Evolutionary conservation across 37 sponge, comb jelly and placozoan genomes (phyloP).

Genomic region (Bolinopsis microptera): DNA sequence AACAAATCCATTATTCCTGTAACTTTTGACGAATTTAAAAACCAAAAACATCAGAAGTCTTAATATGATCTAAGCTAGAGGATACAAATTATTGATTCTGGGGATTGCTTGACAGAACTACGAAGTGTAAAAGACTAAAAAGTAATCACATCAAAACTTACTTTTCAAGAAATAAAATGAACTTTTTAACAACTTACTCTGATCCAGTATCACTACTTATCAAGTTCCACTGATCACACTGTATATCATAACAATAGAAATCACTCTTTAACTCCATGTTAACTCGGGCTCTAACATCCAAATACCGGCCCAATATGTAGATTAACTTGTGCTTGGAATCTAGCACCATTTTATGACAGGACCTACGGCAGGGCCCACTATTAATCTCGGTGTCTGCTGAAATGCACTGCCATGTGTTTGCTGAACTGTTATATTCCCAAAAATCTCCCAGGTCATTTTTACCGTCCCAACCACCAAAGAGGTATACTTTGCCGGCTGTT

Average conservation of each 20-base stretch:
- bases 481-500: constrained; percentile 66
- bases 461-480: constrained; percentile 93
- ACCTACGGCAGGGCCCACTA: constrained; percentile 62
- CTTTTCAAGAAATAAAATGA: too few species aligned
- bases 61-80: too few species aligned
- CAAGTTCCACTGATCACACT: constrained; percentile 60
- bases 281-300: constrained; percentile 57
- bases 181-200: constrained; percentile 63
- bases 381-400: constrained; percentile 69
- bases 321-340: constrained; percentile 68
- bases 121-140: too few species aligned
- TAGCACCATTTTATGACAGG: constrained; percentile 83
- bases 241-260: constrained; percentile 69
- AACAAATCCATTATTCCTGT: too few species aligned
- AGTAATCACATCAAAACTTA: too few species aligned
- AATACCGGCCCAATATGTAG: constrained; percentile 77
- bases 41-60: too few species aligned
- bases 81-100: too few species aligned
- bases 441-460: constrained; percentile 79
- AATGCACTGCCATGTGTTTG: constrained; percentile 71
- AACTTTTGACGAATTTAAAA: too few species aligned
- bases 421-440: constrained; percentile 73
- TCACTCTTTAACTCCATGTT: constrained; percentile 64
- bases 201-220: constrained; percentile 66
- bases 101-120: too few species aligned